phyloP scores from a whole-genome alignment of 2,797 vertebrate species.

The Poeciliopsis gracilis region DNA sequence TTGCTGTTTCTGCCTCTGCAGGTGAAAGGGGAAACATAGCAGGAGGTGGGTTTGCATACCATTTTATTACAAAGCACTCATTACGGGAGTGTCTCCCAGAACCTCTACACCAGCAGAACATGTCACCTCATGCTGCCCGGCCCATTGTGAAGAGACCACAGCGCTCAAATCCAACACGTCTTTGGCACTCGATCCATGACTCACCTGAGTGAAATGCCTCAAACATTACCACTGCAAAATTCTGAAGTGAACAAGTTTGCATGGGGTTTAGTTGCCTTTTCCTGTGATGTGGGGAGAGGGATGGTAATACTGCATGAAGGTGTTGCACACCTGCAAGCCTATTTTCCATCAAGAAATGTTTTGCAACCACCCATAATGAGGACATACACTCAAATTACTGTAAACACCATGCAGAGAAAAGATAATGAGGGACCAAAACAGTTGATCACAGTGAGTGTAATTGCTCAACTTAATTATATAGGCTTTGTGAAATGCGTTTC shows the following conservation, averaged over 20 bases:
- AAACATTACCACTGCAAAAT: slow-evolving; percentile 68
- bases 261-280: slow-evolving; percentile 46
- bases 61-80: slow-evolving; percentile 80
- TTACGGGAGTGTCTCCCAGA: slow-evolving; percentile 77
- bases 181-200: slow-evolving; percentile 75
- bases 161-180: slow-evolving; percentile 65
- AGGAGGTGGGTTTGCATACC: slow-evolving; percentile 69
- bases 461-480: slow-evolving; percentile 48
- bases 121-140: slow-evolving; percentile 78
- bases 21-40: slow-evolving; percentile 57
- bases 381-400: slow-evolving; percentile 45
- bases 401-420: slow-evolving; percentile 45
- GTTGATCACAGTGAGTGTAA: slow-evolving; percentile 43
- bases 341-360: slow-evolving; percentile 49
- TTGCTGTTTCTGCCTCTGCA: slow-evolving; percentile 64
- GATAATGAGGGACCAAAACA: slow-evolving; percentile 35
- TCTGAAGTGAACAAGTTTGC: slow-evolving; percentile 70
- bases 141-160: slow-evolving; percentile 52
- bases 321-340: slow-evolving; percentile 33
- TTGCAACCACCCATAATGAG: slow-evolving; percentile 47
- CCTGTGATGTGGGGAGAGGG: slow-evolving; percentile 35
- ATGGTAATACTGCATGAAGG: neutral
- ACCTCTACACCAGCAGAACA: slow-evolving; percentile 75
- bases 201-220: slow-evolving; percentile 81
- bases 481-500: slow-evolving; percentile 19